Base-by-base conservation (phyloP, 2,113 vertebrate species). In the Vulpes ferrilata region DNA sequence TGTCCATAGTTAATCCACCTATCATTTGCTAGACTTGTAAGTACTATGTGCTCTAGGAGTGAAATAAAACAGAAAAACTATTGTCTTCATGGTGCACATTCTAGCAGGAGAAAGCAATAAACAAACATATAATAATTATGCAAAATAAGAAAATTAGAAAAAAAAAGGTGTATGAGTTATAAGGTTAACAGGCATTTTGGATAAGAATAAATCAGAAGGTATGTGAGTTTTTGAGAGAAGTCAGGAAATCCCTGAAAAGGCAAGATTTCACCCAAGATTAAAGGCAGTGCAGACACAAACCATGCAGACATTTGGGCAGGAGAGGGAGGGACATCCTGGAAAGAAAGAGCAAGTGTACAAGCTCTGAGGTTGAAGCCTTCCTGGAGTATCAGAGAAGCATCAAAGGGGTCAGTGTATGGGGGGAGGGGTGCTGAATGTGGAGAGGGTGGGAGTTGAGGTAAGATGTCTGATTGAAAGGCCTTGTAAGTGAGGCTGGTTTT, bases 311-410 rank as follows among this genome's bases (percentile, higher is more conserved):
- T 48, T 27, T n/a, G n/a, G 57, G 51, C 20, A 38, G 17, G 30
- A 13, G 11, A 30, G 57, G 0, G 5, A 27, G 35, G 1, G 10
- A 2, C 17, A 38, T 57, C 22, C 23, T 11, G 10, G 25, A 43
- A 38, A 25, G 53, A 38, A 85, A 71, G 22, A 59, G 32, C 7
- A n/a, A 15, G 59, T 19, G 3, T 25, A 57, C 17, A 27, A 17
- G 2, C 27, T 19, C 13, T 5, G 20, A 55, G 16, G 4, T 19
- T 1, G 15, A 7, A 55, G 20, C 27, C 25, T 3, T 1, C 30
- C 20, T 16, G 53, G 10, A 20, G 12, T 43, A 5, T 0, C n/a
- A 2, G 43, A 73, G 76, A 59, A 27, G 23, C 25, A 55, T 2
- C 13, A 4, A 8, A 10, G 27, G 43, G 32, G n/a, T 3, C 22